Evolutionary conservation across 2,888 invertebrate species (phyloP).

Genomic region (Drosophila nigritarsus): DNA sequence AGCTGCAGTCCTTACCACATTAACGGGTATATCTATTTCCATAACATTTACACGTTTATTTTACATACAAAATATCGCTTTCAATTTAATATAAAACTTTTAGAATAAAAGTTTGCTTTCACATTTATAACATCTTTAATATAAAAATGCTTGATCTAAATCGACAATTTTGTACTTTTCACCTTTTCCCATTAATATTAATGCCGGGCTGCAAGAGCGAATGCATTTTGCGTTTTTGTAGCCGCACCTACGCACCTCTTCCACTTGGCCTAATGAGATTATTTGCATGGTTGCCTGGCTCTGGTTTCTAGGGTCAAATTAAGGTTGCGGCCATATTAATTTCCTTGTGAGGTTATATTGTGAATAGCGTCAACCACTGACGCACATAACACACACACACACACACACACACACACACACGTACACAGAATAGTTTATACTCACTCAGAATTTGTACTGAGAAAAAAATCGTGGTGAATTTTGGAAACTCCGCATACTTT

Average conservation of each 20-base stretch:
- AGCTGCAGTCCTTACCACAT: background rate
- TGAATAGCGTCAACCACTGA: background rate
- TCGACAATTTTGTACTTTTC: background rate
- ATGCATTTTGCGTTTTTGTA: background rate
- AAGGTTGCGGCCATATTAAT: conserved; percentile 7
- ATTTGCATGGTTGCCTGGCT: background rate
- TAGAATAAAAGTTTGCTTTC: background rate
- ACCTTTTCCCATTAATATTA: background rate
- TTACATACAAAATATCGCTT: no score
- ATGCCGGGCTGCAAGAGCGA: background rate
- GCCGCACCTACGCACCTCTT: background rate
- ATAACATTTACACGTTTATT: background rate
- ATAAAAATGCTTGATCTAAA: background rate
- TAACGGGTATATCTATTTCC: background rate
- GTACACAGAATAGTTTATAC: background rate
- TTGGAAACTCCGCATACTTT: background rate
- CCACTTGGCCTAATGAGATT: background rate
- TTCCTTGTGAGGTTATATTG: background rate
- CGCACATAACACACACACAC: no score
- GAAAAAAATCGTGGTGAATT: background rate
- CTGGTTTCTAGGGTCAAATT: conserved; percentile 3
- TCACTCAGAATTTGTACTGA: background rate
- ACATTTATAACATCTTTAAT: background rate
- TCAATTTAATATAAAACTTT: no score
- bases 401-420: background rate